Evolutionary conservation across 2,888 invertebrate species (phyloP), one percentile per base, ranked within the genome.

Genomic region (Megamerina dolium): DNA sequence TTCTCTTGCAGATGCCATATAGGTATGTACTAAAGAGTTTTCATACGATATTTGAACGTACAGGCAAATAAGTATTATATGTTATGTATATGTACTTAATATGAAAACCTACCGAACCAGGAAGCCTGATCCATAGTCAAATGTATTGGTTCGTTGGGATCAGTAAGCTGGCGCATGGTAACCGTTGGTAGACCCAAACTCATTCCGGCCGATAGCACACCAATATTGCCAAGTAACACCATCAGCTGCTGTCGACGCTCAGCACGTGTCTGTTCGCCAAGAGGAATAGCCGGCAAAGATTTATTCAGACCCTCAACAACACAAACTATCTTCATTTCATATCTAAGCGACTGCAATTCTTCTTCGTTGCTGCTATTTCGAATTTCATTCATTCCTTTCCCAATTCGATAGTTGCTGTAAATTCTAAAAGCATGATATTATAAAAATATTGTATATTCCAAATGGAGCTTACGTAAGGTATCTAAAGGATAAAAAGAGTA

Each of bases 111-210:
- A 66, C 66, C 64, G 53, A 67, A 72, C 72, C 72, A 72, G 3
- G 71, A 62, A 5, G 59, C 61, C 46, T 72, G 61, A 3, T 60
- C 50, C 1, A 35, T 26, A 6, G 51, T 55, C n/a, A 72, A 51
- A 41, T 60, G 50, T 3, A 64, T 58, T 2, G 54, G 21, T 37
- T 68, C 63, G 4, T 50, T 53, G 9, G 52, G 36, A 43, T 60
- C 59, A 4, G 48, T 64, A 6, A 72, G 53, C 34, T 67, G 63
- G 3, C 43, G 37, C 19, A 66, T 41, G 2, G 64, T 61, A 2
- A 72, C 61, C 2, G 72, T 64, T 18, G 72, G 72, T 41, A 67
- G 51, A 6, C 68, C 71, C 32, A 72, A 27, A 0, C 56, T 59
- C 58, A 72, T 64, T 1, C 72, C 72, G 4, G 59, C 56, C 2